Base-by-base conservation (phyloP, 23 tunicate species). In the Botrylloides violaceus region DNA sequence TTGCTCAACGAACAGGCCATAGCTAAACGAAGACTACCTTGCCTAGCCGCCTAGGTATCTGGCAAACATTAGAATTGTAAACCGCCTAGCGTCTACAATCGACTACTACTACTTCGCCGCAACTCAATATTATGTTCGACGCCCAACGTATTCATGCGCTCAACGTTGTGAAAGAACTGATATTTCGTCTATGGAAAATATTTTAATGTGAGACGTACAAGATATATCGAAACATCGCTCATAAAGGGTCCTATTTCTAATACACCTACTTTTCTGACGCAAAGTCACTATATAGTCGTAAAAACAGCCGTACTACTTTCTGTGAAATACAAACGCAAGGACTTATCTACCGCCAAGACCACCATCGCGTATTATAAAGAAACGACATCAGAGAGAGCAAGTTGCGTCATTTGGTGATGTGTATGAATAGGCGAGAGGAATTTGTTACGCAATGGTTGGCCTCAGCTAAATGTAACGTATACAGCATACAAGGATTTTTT, bases 391-490 rank as follows among this genome's bases (percentile, higher is more conserved):
- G 53, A 43, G 15, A 9, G 53, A 43, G 53, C 9, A 43, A 15
- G 53, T 43, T 43, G 53, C 53, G 53, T 43, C 53, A 43, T 43
- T 43, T 43, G 53, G 53, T 43, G 53, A 43, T 43, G 53, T 43
- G 53, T 43, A 43, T 43, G 53, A 43, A 43, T 43, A 43, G 53
- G 15, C 15, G 53, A 43, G 12, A 43, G 53, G 53, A 43, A 43
- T 43, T 43, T 43, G 53, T 43, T 43, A 43, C 53, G 53, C 53
- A 43, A 43, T 43, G 53, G 12, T 15, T 7, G 53, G 53, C 53
- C n/a, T n/a, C n/a, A n/a, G n/a, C n/a, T n/a, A n/a, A n/a, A n/a
- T n/a, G n/a, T n/a, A n/a, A n/a, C n/a, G n/a, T n/a, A n/a, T 43
- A 43, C 15, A 43, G 15, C 15, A 9, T 9, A 9, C 15, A 15